Percentiles rank a stretch among this genome's conserved stretches.
These are phyloP conservation scores for Neosilurus mollespiculum DNA, from an alignment of 2,797 vertebrate genomes.

Conservation along the genomic window DNA sequence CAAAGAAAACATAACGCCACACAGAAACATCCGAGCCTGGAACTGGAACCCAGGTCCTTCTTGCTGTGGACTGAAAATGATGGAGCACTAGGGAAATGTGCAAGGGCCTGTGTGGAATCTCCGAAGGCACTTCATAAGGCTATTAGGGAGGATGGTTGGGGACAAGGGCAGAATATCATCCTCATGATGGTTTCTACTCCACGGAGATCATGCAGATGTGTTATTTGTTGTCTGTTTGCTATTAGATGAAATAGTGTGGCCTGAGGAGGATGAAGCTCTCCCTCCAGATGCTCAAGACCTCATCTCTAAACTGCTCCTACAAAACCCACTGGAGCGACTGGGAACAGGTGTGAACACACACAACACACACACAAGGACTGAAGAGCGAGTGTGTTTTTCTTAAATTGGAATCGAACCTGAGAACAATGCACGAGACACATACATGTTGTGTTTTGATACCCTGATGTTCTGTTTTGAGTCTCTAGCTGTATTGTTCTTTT, in stretches of 20 bases:
- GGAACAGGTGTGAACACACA: slow-evolving; percentile 80
- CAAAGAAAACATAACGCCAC: no score
- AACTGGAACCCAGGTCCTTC: no score
- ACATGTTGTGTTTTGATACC: background rate
- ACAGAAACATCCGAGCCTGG: no score
- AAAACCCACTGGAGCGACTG: slow-evolving; percentile 90
- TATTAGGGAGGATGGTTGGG: background rate
- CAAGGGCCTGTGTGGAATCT: background rate
- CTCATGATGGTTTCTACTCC: background rate
- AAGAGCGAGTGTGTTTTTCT: background rate
- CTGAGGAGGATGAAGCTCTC: slow-evolving; percentile 92
- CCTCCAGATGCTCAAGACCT: slow-evolving; percentile 91
- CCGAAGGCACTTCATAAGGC: background rate
- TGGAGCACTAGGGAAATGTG: background rate
- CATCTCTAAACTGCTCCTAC: slow-evolving; percentile 87
- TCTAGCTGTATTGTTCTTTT: background rate
- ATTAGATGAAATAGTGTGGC: slow-evolving; percentile 94
- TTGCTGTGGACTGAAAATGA: background rate
- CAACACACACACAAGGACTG: background rate
- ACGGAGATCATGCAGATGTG: background rate
- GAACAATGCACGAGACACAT: no score
- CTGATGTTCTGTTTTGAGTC: background rate
- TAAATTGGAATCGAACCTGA: background rate
- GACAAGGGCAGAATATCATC: background rate
- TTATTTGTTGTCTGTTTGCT: background rate